Conservation (phyloP, 2,113 vertebrate species). For the Trochalopteron elliotii region DNA sequence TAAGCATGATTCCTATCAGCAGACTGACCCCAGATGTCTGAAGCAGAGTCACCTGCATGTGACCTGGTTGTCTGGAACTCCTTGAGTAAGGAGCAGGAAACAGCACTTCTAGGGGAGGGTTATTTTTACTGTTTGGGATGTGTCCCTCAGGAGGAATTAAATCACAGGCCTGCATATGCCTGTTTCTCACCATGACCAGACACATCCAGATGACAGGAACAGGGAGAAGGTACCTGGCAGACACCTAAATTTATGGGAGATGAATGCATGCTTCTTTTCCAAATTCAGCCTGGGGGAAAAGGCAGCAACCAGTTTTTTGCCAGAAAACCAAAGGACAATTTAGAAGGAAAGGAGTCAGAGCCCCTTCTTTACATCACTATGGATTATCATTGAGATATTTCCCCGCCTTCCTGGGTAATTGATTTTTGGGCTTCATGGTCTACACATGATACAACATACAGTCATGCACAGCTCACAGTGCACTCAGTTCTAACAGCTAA, state of each 20-base stretch:
- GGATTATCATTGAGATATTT: not conserved
- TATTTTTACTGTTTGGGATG: not conserved
- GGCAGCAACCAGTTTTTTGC: not conserved
- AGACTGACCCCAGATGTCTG: not conserved
- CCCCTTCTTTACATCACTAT: not conserved
- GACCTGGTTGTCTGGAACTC: not conserved
- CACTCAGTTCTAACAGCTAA: not conserved
- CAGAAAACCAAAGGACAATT: not conserved
- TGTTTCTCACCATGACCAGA: not conserved
- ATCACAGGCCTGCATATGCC: not conserved
- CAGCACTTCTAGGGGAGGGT: not conserved
- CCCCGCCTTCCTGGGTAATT: rapidly evolving
- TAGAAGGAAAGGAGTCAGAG: not conserved
- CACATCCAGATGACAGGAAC: not conserved
- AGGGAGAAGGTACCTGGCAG: not conserved
- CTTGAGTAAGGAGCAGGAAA: not conserved
- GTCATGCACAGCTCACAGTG: not conserved
- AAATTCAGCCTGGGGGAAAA: not conserved
- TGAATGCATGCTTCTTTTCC: not conserved
- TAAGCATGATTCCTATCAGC: not conserved
- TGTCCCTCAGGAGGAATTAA: not conserved
- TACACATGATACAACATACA: not conserved
- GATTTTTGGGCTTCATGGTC: not conserved
- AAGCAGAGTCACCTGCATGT: not conserved
- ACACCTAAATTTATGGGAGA: not conserved